A percentile compares a stretch with the other conserved stretches of the same genome.
These are phyloP conservation scores for Dermochelys coriacea DNA, from an alignment of 2,797 vertebrate species.

Conservation along the genomic window DNA sequence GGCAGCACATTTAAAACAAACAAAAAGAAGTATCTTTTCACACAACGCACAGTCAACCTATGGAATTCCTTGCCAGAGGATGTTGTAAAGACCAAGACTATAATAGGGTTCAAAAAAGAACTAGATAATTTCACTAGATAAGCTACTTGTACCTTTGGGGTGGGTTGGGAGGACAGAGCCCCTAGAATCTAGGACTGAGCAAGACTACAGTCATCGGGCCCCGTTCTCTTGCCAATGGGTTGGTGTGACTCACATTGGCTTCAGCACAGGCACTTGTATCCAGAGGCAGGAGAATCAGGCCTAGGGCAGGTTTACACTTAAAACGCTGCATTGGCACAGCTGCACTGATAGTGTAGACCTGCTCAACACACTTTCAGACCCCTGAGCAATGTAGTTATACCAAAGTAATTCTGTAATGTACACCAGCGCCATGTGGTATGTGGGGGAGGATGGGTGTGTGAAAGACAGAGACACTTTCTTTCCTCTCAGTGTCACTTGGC, in stretches of 20 bases:
- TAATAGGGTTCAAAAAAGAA: no score
- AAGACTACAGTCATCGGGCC: neutral
- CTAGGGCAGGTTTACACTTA: neutral
- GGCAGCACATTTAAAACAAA: no score
- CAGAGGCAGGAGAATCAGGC: neutral
- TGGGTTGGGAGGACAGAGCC: neutral
- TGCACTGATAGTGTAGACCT: no score
- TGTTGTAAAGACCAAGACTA: no score
- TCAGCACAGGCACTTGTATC: neutral
- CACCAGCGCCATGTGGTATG: neutral
- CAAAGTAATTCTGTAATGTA: no score
- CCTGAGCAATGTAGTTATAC: no score
- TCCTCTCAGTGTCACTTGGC: slow-evolving; percentile 6
- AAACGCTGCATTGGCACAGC: no score
- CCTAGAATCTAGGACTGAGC: neutral
- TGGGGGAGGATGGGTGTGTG: neutral
- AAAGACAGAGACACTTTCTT: slow-evolving; percentile 12
- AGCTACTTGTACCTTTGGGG: neutral
- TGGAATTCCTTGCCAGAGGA: no score
- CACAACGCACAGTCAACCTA: no score
- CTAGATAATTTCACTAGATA: no score
- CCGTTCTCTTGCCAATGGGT: neutral
- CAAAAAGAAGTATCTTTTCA: no score
- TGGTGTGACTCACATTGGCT: rapidly evolving
- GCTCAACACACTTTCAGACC: no score